Conservation (phyloP, 2,797 vertebrate genomes). For the Muraenolepis orangiensis region DNA sequence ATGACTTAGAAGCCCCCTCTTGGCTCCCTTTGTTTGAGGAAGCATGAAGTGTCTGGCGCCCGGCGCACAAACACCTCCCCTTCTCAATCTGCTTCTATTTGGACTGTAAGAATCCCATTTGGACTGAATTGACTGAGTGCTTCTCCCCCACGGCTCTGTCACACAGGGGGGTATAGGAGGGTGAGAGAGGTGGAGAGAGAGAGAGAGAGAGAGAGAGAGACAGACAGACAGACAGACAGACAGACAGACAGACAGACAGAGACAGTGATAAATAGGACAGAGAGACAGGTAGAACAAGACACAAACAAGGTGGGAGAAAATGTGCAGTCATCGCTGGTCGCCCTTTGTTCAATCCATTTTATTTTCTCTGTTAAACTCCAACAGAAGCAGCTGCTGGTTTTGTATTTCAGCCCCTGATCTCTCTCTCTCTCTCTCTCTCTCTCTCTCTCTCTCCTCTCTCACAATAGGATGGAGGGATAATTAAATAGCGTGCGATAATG, state of each 20-base stretch:
- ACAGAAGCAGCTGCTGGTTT: neutral
- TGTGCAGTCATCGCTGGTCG: neutral
- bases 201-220: too few species aligned
- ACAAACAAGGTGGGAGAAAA: neutral
- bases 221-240: slow-evolving; percentile 23
- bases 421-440: too few species aligned
- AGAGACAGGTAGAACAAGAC: slow-evolving; percentile 6
- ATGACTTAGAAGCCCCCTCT: slow-evolving; percentile 35
- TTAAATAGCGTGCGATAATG: too few species aligned
- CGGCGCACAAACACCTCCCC: slow-evolving; percentile 44
- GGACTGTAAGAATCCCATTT: slow-evolving; percentile 58
- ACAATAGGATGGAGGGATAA: too few species aligned
- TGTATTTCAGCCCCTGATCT: neutral
- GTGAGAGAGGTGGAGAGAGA: too few species aligned
- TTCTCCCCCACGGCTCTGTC: slow-evolving; percentile 43
- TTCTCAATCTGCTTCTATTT: slow-evolving; percentile 60
- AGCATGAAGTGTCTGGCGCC: slow-evolving; percentile 49
- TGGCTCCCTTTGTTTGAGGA: slow-evolving; percentile 44
- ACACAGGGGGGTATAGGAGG: slow-evolving; percentile 32
- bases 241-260: neutral
- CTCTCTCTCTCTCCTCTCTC: too few species aligned
- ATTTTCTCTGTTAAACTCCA: neutral
- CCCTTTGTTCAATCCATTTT: neutral
- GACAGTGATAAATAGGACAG: slow-evolving; percentile 26
- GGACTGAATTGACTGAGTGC: slow-evolving; percentile 57